Evolutionary conservation across 1,140 invertebrate species (phyloP).

Genomic region (Luehdorfia chinensis): DNA sequence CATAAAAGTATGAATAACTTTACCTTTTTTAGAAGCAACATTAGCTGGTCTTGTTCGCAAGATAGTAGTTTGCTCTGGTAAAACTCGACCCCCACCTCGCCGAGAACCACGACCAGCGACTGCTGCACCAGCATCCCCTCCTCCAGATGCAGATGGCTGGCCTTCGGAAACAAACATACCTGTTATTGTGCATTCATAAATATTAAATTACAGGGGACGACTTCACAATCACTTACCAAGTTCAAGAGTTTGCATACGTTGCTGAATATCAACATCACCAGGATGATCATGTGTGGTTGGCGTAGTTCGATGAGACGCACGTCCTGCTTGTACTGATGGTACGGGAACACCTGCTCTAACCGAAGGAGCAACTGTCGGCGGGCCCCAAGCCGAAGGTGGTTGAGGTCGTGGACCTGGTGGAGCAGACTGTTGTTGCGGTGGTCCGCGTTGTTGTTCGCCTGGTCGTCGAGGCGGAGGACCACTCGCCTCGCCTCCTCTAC

Average conservation of each 20-base stretch:
- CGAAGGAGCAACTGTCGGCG: constrained; percentile 41
- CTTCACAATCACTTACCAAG: background rate
- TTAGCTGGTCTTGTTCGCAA: constrained; percentile 51
- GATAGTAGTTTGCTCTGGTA: constrained; percentile 50
- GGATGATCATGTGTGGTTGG: constrained; percentile 50
- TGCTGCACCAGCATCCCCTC: constrained; percentile 30
- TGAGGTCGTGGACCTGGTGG: constrained; percentile 45
- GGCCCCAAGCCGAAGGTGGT: constrained; percentile 53
- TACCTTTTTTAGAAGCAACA: constrained; percentile 62
- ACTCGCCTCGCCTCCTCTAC: constrained; percentile 34
- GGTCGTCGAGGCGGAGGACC: constrained; percentile 38
- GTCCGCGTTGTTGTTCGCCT: constrained; percentile 31
- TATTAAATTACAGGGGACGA: too few species aligned
- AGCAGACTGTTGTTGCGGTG: constrained; percentile 24
- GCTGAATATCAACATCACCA: constrained; percentile 60
- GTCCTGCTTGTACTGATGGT: constrained; percentile 34
- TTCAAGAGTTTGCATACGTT: constrained; percentile 45
- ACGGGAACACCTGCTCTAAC: constrained; percentile 49
- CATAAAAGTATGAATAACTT: constrained; percentile 11
- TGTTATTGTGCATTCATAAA: background rate
- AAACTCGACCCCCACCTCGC: constrained; percentile 51
- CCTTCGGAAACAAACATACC: constrained; percentile 21
- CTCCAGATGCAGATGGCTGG: constrained; percentile 25
- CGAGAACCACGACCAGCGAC: constrained; percentile 50
- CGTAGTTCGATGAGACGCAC: constrained; percentile 49